phyloP scores from a whole-genome alignment of 2,888 invertebrate species.

The Monopis laevigella region DNA sequence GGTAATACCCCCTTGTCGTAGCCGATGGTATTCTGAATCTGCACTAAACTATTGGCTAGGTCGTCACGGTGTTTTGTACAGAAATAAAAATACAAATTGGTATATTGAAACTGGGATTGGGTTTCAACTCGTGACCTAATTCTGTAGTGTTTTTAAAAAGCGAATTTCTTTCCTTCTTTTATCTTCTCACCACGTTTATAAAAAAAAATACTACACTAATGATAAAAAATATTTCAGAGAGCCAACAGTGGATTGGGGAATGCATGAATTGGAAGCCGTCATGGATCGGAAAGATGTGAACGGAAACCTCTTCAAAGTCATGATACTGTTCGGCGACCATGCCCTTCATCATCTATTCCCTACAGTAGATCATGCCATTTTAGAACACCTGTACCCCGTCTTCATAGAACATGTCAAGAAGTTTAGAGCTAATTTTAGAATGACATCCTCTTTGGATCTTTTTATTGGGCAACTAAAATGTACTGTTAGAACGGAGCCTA shows the following conservation, averaged over 20 bases:
- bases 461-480: constrained; percentile 43
- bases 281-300: constrained; percentile 70
- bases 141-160: too few relatives aligned
- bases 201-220: too few relatives aligned
- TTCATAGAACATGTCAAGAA: constrained; percentile 59
- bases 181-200: too few relatives aligned
- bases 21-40: too few relatives aligned
- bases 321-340: constrained; percentile 74
- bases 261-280: constrained; percentile 72
- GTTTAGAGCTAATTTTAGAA: constrained; percentile 45
- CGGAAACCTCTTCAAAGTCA: constrained; percentile 62
- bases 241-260: constrained; percentile 67
- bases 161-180: too few relatives aligned
- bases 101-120: too few relatives aligned
- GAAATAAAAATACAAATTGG: too few relatives aligned
- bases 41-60: too few relatives aligned
- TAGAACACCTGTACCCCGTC: constrained; percentile 64
- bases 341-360: constrained; percentile 76
- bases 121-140: too few relatives aligned
- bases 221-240: constrained; percentile 26
- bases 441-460: constrained; percentile 35
- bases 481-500: constrained; percentile 34
- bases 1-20: too few relatives aligned
- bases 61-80: too few relatives aligned
- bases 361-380: constrained; percentile 72